Evolutionary conservation across 2,113 vertebrate species (phyloP), one percentile per base, ranked within the genome.

Genomic region (Pardalotus punctatus): DNA sequence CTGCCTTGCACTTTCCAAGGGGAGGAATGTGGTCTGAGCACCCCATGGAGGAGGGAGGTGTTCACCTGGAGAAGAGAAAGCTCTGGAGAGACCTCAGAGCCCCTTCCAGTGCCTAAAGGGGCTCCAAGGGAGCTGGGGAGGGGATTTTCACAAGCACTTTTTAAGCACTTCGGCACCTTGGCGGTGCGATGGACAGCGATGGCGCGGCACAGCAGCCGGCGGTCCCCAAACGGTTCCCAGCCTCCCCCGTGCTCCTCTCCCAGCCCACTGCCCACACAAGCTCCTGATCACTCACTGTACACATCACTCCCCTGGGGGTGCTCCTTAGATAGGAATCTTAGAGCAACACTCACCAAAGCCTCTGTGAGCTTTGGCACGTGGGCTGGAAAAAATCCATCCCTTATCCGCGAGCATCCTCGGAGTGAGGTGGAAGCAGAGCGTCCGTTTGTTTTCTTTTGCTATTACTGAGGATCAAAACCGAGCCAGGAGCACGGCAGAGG

Each of bases 371-470:
- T 33, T 7, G 27, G 25, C 15, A 20, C 2, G 0, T 3, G 11
- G 61, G 38, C 38, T 18, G 31, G 15, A 62, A 67, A 65, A 89
- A 93, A 77, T 18, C 66, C 8, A 0, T 27, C 62, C 86, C 80
- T 83, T 29, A 15, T 71, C 56, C 58, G n/a, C 1, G 29, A 74
- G 78, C 48, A 64, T 40, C 90, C 91, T 38, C 1, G 1, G 65
- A 31, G 22, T 5, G 5, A 28, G 77, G 22, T 8, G 56, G 73
- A 47, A 3, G 5, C 5, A 6, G 53, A 86, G 74, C 43, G 57
- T 22, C 31, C 12, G 50, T 81, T 91, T 92, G 48, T 67, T 83
- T 93, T 71, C 66, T 92, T 95, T 71, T 47, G 33, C 54, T 45
- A 8, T 51, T 38, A 31, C 6, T 43, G 45, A 22, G 56, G 70